Base-by-base conservation (phyloP, 2,113 vertebrate species). In the Chrysochloris asiatica region DNA sequence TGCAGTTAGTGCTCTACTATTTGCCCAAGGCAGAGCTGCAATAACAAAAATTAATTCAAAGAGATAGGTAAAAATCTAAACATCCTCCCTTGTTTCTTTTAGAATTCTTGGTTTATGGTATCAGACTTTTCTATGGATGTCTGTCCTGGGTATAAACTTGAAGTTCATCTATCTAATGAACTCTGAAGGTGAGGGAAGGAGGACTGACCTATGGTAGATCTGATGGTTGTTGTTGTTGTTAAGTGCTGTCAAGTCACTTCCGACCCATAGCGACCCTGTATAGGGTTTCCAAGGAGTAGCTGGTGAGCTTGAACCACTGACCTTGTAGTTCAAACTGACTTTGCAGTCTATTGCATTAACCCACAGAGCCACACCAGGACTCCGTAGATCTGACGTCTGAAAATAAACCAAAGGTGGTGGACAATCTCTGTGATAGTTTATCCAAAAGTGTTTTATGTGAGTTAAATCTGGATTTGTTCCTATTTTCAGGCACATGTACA, bases 21-120 rank as follows among this genome's bases (percentile, higher is more conserved):
- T 47, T 61, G 79, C 12, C 16, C 6, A 67, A 75, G 33, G 52
- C 6, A 76, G 54, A 90, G 33, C 63, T 45, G 17, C 6, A 47
- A 5, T 81, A 71, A 56, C n/a, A 85, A 84, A 88, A 87, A 45
- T 38, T 69, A 88, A 48, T 79, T 28, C 72, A 54, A 92, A 88
- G 52, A 45, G 63, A 63, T 63, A 38, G 36, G 19, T 9, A 92
- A 8, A 90, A 81, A 81, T 90, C 9, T 36, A 90, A 9, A 26
- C 4, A 56, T 52, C 16, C 36, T 61, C 17, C 88, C 9, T 85
- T 82, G 43, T 50, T 86, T 89, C 50, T 85, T 92, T 91, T 80
- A 79, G 86, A 82, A 79, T 48, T 82, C n/a, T 83, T 80, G 26
- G 22, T 72, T 67, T 45, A 38, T 89, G 72, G 63, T 54, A 28